These are phyloP conservation scores for Microchrysa polita DNA, from an alignment of 2,888 invertebrate species.

Conservation along the genomic window DNA sequence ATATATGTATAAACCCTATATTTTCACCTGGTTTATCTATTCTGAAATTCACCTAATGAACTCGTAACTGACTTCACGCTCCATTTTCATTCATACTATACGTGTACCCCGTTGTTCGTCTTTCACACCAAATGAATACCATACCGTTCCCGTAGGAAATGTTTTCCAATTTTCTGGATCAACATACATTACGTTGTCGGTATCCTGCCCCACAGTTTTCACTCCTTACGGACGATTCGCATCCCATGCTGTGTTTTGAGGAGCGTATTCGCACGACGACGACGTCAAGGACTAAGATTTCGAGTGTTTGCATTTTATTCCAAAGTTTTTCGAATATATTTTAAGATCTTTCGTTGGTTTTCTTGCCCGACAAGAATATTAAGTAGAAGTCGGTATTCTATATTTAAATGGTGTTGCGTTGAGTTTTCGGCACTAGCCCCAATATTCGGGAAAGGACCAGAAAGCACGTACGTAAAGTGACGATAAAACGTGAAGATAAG, in stretches of 20 bases:
- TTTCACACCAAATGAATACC: neutral
- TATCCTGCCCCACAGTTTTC: conserved; percentile 1
- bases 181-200: neutral
- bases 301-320: conserved; percentile 10
- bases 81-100: too few relatives aligned
- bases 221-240: neutral
- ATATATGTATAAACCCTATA: too few relatives aligned
- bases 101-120: too few relatives aligned
- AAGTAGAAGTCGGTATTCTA: conserved; percentile 11
- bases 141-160: conserved; percentile 27
- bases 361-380: conserved; percentile 32
- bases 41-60: too few relatives aligned
- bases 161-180: conserved; percentile 24
- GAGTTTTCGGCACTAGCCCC: conserved; percentile 30
- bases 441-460: neutral
- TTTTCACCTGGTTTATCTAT: too few relatives aligned
- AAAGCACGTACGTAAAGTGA: conserved; percentile 17
- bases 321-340: neutral
- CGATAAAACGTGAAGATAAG: conserved; percentile 8
- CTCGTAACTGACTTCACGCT: too few relatives aligned
- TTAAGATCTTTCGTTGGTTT: conserved; percentile 13
- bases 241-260: conserved; percentile 6
- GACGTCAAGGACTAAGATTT: too few relatives aligned
- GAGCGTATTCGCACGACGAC: neutral
- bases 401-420: conserved; percentile 9